A percentile compares a stretch with the other conserved stretches of the same genome.
phyloP scores from a whole-genome alignment of 2,888 invertebrate species.

The Syrista parreyssii region DNA sequence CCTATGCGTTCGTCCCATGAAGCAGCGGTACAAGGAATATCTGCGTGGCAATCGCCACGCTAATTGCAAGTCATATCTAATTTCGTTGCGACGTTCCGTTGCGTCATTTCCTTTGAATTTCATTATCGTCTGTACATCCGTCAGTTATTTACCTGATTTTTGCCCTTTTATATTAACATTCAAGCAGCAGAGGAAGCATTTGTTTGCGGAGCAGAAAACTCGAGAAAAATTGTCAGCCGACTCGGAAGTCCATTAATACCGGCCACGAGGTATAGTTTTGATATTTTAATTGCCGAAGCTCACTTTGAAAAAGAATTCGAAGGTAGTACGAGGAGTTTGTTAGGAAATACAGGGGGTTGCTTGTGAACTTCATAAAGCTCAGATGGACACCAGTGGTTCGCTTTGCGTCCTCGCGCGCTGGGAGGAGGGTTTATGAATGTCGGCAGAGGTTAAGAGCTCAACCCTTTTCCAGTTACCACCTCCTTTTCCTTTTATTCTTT shows the following conservation, averaged over 20 bases:
- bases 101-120: not conserved
- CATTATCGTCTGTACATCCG: not conserved
- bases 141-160: not conserved
- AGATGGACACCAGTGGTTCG: not conserved
- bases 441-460: conserved; percentile 15
- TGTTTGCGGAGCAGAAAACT: not conserved
- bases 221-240: not conserved
- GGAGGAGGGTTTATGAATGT: conserved; percentile 11
- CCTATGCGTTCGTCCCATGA: not conserved
- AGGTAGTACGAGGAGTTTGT: not conserved
- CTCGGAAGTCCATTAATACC: not conserved
- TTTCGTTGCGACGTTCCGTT: not conserved
- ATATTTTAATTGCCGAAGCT: conserved; percentile 1
- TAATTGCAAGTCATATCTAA: not conserved
- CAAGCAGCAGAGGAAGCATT: not conserved
- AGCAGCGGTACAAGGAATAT: not conserved
- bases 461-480: conserved; percentile 9
- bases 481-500: conserved; percentile 14
- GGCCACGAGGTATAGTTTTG: not conserved
- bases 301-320: not conserved
- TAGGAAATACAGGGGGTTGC: not conserved
- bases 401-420: not conserved
- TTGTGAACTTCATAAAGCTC: not conserved
- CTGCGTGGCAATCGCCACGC: not conserved
- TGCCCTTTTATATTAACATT: not conserved